These are phyloP conservation scores for Takifugu rubripes DNA, from an alignment of 2,797 vertebrate genomes.

Conservation along the genomic window DNA sequence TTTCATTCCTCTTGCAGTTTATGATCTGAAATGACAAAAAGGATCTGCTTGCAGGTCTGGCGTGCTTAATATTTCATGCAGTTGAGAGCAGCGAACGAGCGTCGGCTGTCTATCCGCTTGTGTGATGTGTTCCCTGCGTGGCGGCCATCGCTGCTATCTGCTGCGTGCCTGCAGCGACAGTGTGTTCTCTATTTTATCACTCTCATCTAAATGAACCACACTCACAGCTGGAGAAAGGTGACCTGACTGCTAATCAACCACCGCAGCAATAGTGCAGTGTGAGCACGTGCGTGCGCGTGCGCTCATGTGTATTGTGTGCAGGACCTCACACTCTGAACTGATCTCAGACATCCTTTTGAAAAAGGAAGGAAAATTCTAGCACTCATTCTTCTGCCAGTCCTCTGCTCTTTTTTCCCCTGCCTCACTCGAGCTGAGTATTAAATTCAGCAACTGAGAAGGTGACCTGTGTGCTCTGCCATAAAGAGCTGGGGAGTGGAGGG, in stretches of 20 bases:
- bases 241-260: constrained; percentile 70
- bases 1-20: constrained; percentile 16
- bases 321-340: constrained; percentile 49
- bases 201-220: constrained; percentile 66
- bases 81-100: constrained; percentile 30
- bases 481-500: constrained; percentile 66
- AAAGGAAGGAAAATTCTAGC: constrained; percentile 61
- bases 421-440: constrained; percentile 75
- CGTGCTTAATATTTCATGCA: constrained; percentile 10
- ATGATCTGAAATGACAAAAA: constrained; percentile 28
- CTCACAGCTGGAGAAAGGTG: constrained; percentile 75
- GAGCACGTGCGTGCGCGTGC: constrained; percentile 21
- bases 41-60: background rate
- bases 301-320: constrained; percentile 29
- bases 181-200: constrained; percentile 69
- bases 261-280: constrained; percentile 28
- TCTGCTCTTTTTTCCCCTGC: constrained; percentile 39
- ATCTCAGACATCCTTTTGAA: constrained; percentile 60
- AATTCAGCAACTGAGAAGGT: constrained; percentile 81
- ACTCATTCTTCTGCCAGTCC: constrained; percentile 60
- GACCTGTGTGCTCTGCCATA: constrained; percentile 79
- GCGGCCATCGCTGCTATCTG: constrained; percentile 55
- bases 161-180: constrained; percentile 59
- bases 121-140: constrained; percentile 34
- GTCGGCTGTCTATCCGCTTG: constrained; percentile 18